Conservation (phyloP, 2,888 invertebrate species). For the Gasteruption jaculator region DNA sequence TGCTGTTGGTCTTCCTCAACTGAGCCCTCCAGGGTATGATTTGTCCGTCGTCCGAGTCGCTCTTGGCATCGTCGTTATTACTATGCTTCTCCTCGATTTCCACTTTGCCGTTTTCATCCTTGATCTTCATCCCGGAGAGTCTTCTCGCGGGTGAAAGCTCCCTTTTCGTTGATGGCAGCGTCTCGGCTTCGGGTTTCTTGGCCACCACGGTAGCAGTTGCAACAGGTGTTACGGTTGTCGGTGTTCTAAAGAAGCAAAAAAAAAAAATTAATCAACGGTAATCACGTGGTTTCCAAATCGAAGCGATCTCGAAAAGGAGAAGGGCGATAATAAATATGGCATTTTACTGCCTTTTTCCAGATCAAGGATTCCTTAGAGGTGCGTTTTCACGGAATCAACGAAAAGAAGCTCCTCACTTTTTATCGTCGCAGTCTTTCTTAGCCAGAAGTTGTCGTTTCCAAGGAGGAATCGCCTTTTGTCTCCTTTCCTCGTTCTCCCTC, state of each 20-base stretch:
- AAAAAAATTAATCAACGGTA: not conserved
- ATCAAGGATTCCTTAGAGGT: too few relatives aligned
- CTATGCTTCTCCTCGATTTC: constrained; percentile 7
- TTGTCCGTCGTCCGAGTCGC: constrained; percentile 62
- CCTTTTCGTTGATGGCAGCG: constrained; percentile 12
- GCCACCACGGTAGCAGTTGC: constrained; percentile 6
- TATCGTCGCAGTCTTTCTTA: constrained; percentile 74
- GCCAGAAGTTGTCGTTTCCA: constrained; percentile 91
- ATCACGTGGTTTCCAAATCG: too few relatives aligned
- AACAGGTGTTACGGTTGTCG: too few relatives aligned
- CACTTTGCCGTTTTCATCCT: constrained; percentile 28
- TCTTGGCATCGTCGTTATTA: constrained; percentile 51
- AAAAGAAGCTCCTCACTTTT: constrained; percentile 62
- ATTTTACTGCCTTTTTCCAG: too few relatives aligned
- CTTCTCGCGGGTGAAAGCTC: constrained; percentile 19
- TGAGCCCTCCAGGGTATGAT: constrained; percentile 90
- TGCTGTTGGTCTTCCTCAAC: constrained; percentile 85
- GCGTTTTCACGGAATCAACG: not conserved
- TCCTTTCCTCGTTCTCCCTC: constrained; percentile 77
- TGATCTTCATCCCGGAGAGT: too few relatives aligned
- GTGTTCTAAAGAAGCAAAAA: too few relatives aligned
- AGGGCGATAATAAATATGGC: too few relatives aligned
- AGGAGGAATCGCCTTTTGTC: constrained; percentile 83
- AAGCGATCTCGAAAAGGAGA: too few relatives aligned
- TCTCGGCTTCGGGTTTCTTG: constrained; percentile 23